These are phyloP conservation scores for Catocala fraxini DNA, from an alignment of 2,888 invertebrate species.

Conservation along the genomic window DNA sequence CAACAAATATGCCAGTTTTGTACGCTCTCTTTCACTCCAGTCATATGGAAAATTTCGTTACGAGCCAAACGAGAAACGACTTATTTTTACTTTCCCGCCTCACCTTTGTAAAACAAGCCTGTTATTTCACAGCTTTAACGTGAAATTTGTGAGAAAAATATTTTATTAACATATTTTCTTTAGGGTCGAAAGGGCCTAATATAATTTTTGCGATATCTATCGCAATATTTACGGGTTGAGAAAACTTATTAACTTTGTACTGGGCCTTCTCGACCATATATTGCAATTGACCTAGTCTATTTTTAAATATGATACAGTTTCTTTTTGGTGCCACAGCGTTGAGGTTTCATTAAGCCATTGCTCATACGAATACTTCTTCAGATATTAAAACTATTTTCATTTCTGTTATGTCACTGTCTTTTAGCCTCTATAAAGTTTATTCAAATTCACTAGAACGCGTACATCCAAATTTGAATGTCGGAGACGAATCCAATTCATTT, in stretches of 20 bases:
- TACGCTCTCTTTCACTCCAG: constrained; percentile 19
- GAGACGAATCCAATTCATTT: constrained; percentile 28
- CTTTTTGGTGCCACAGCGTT: not conserved
- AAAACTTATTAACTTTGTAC: not conserved
- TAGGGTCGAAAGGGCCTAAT: not conserved
- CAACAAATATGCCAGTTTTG: constrained; percentile 17
- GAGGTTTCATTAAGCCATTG: not conserved
- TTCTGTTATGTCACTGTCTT: constrained; percentile 27
- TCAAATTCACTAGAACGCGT: constrained; percentile 38
- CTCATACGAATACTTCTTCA: constrained; percentile 24
- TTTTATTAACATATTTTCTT: constrained; percentile 1
- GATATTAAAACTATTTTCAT: constrained; percentile 34
- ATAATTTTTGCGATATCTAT: constrained; percentile 1
- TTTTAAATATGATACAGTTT: not conserved
- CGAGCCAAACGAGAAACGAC: constrained; percentile 20
- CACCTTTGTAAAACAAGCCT: constrained; percentile 2
- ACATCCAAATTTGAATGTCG: constrained; percentile 39
- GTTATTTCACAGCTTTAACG: not conserved
- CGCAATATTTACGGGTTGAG: not conserved
- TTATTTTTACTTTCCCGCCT: constrained; percentile 23
- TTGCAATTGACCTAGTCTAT: not conserved
- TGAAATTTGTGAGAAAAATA: not conserved
- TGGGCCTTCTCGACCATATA: not conserved
- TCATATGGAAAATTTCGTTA: constrained; percentile 36
- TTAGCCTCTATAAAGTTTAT: constrained; percentile 37